Evolutionary conservation across 2,797 vertebrate species (phyloP), one percentile per base, ranked within the genome.

Genomic region (Brachyalestes nurse): DNA sequence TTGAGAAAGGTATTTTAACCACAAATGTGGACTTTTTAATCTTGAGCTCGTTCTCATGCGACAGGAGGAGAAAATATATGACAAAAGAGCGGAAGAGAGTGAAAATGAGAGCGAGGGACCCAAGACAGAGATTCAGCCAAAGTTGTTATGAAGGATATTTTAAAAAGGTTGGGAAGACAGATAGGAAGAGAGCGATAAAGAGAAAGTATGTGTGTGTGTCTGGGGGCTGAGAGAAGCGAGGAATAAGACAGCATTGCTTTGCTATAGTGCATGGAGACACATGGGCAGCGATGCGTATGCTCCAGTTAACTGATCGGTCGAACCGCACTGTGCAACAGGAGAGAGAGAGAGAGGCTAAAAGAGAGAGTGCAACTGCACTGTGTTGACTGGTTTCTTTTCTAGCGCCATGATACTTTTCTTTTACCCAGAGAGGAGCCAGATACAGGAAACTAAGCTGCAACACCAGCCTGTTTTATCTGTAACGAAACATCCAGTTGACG

Each of bases 301-400:
- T 89, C 90, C 86, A 91, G 90, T 91, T 92, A 89, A 90, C 89
- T 86, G 86, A 85, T 84, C 87, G 74, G 83, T 88, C 86, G 81
- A 86, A 83, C 88, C 84, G 88, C 84, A 70, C 83, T 86, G 85
- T 91, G 62, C 62, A 55, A 34, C 58, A 17, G 49, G 58, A 60
- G 6, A 60, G 21, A 58, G 53, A 19, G 53, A 70, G 40, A 75
- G 42, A 74, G 60, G 47, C 38, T 65, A 1, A 38, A 60, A 19
- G 42, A 55, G 75, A 28, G 25, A 38, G 21, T 19, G 28, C 10
- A 12, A 42, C n/a, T 47, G 42, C 28, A 21, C 23, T 49, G 5
- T 60, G 47, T n/a, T 3, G 72, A 58, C n/a, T 40, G 7, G 58
- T 38, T 42, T 13, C 34, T 73, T 40, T 5, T 74, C 28, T 25